Base-by-base conservation (phyloP, 2,113 vertebrate species). In the Orycteropus afer region DNA sequence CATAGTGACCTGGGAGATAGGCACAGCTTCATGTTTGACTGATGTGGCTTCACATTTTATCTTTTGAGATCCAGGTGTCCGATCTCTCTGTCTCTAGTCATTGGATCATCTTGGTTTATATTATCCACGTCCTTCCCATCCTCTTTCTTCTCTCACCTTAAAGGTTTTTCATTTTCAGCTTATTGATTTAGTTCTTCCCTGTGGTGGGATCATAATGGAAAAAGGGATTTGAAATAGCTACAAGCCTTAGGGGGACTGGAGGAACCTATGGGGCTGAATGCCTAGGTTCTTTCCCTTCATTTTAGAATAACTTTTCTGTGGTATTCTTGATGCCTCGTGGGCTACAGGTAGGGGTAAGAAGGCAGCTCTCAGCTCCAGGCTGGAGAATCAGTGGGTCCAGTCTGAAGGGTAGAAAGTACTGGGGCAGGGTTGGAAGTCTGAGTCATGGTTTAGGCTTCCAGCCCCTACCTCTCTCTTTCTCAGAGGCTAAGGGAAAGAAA, bases 161-260 rank as follows among this genome's bases (percentile, higher is more conserved):
- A 98, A 95, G 93, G 73, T 74, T 97, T 98, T 94, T 98, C 96
- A 98, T 92, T 98, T 98, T 93, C 98, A 98, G 97, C 96, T 98
- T 97, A 98, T 98, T 88, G 96, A 97, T 92, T 69, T 96, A 76
- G 96, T 97, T 89, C 80, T 97, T 53, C 97, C 97, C 74, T 69
- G 82, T 91, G 84, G 90, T 84, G 88, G 87, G 89, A 83, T 82
- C 59, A 67, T 96, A 93, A 95, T 93, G 88, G 86, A 86, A 86
- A 94, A 80, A 71, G 25, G 87, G 45, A 0, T 51, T 86, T 32
- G 93, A 84, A 95, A 3, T 12, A 93, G 92, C 91, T 78, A 73
- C 49, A 79, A 71, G 95, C 97, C 91, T 94, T 61, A 94, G 90
- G 94, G 96, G 37, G 90, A 79, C 34, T 22, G 51, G 2, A 51